A percentile compares a stretch with the other conserved stretches of the same genome.
Conservation (phyloP, 2,113 vertebrate species). For the Charina bottae region DNA sequence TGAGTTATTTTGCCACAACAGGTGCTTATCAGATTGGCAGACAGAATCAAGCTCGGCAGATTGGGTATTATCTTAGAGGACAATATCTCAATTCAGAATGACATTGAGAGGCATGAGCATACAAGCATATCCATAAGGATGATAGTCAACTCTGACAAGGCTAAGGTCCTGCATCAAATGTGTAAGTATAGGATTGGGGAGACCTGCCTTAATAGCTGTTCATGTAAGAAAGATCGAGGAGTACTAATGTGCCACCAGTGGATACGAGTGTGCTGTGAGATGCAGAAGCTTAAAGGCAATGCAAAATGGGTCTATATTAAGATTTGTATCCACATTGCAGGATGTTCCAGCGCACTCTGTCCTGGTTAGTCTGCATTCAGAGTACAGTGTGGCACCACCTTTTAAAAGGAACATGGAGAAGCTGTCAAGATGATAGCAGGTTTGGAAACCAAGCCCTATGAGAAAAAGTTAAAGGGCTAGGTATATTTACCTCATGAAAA, state of each 20-base stretch:
- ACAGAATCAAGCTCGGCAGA: neutral
- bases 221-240: neutral
- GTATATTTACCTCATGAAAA: neutral
- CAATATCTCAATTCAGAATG: neutral
- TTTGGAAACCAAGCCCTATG: neutral
- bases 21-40: neutral
- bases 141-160: neutral
- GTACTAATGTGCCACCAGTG: neutral
- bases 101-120: neutral
- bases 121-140: neutral
- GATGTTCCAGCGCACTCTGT: neutral
- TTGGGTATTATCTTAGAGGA: neutral
- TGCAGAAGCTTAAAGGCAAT: neutral
- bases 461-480: neutral
- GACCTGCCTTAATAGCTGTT: neutral
- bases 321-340: neutral
- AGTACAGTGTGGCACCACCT: neutral
- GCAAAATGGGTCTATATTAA: neutral
- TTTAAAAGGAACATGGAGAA: neutral
- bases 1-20: neutral
- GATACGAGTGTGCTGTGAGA: neutral
- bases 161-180: neutral
- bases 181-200: neutral
- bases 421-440: neutral
- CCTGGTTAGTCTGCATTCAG: neutral